Conservation (phyloP, 2,113 vertebrate genomes). For the Naja naja region DNA sequence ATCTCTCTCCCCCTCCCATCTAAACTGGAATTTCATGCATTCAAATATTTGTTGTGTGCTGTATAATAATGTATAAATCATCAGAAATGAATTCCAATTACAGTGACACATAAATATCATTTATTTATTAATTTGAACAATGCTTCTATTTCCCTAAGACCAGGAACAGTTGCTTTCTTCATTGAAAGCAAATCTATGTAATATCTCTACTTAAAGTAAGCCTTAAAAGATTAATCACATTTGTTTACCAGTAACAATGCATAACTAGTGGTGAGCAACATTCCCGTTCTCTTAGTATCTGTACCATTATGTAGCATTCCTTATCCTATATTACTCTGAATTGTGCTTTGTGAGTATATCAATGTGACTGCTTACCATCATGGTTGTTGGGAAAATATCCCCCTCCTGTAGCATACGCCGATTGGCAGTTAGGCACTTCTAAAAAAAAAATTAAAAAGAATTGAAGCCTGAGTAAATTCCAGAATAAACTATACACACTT, state of each 20-base stretch:
- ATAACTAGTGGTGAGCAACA: neutral
- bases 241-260: neutral
- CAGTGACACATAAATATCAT: neutral
- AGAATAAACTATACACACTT: neutral
- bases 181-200: neutral
- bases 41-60: neutral
- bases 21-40: neutral
- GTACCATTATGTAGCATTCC: neutral
- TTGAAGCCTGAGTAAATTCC: fast-evolving
- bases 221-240: neutral
- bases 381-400: slow-evolving; percentile 85
- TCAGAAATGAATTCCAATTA: neutral
- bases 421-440: slow-evolving; percentile 99
- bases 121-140: neutral
- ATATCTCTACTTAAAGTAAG: neutral
- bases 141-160: neutral
- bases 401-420: slow-evolving; percentile 82
- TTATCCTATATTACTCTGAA: neutral
- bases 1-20: neutral
- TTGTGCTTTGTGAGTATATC: neutral
- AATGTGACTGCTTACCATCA: slow-evolving; percentile 75
- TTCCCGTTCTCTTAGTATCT: neutral
- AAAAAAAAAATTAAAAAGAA: slow-evolving; percentile 61
- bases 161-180: neutral
- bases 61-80: neutral